Evolutionary conservation across 2,113 vertebrate species (phyloP).

Genomic region (Catharus bicknelli): DNA sequence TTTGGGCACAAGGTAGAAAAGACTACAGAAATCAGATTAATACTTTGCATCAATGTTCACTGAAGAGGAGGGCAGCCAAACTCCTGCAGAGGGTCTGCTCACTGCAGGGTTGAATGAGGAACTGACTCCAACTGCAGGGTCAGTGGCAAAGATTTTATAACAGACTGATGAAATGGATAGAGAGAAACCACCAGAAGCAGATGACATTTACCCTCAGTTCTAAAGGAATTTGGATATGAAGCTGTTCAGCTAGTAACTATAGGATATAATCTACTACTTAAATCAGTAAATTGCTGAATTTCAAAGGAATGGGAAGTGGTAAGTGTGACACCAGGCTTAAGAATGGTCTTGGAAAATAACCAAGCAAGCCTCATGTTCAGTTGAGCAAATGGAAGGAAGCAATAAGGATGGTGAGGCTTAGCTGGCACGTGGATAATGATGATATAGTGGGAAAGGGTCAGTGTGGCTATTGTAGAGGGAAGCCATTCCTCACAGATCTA

Average conservation of each 20-base stretch:
- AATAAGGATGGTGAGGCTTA: conserved; percentile 17
- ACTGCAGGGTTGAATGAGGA: neutral
- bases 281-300: neutral
- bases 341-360: neutral
- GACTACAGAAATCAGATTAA: neutral
- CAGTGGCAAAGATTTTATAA: neutral
- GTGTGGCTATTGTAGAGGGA: neutral
- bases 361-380: neutral
- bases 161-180: neutral
- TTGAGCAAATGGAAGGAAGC: conserved; percentile 19
- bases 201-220: neutral
- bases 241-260: neutral
- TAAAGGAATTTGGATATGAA: conserved; percentile 1
- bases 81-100: neutral
- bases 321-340: conserved; percentile 25
- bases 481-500: conserved; percentile 29
- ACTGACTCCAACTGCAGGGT: neutral
- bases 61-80: neutral
- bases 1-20: neutral
- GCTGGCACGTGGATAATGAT: conserved; percentile 31
- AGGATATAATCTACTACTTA: neutral
- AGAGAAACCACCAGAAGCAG: neutral
- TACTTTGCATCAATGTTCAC: neutral
- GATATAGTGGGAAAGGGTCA: conserved; percentile 24
- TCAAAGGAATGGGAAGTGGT: conserved; percentile 33